Evolutionary conservation across 2,113 vertebrate species (phyloP), one percentile per base, ranked within the genome.

Genomic region (Apus apus): DNA sequence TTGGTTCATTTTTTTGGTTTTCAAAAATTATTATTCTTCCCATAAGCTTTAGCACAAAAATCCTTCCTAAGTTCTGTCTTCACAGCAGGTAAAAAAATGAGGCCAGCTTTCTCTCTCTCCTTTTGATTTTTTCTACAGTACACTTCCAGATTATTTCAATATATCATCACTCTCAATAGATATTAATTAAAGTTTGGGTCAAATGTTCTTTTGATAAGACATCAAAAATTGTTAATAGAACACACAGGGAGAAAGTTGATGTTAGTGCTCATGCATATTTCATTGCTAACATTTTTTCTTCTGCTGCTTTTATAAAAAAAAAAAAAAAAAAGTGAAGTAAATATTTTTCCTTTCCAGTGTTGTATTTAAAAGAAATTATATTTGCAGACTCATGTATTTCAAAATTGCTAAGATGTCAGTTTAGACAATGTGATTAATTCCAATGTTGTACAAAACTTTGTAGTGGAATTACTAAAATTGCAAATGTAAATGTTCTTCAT

Each of bases 231-330:
- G 22, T 5, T 86, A 93, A 57, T 78, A 92, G 30, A 80, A n/a
- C 66, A 50, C 43, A 10, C 74, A 89, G 32, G 9, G 15, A 90
- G 81, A 89, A 94, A 70, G 12, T 65, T 86, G 83, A 30, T 87
- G 61, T n/a, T 93, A 89, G 48, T 87, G 65, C 17, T 94, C 91
- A 81, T 78, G 57, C 40, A 78, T 87, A 94, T 96, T 90, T 93
- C 43, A 94, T 89, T 91, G 68, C 21, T 48, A 92, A 93, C 8
- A 29, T 81, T 81, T 84, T 67, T 93, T 64, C 51, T 72, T 85
- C 14, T 84, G 11, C 15, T 85, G 14, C 7, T 75, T 82, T 88
- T 71, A 25, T 4, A 58, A 78, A 83, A 58, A 53, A 46, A 46
- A 46, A 46, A 45, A 45, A 45, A 45, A 45, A 45, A 36, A 60